Conservation (phyloP, 2,113 vertebrate species). For the Gulo gulo region DNA sequence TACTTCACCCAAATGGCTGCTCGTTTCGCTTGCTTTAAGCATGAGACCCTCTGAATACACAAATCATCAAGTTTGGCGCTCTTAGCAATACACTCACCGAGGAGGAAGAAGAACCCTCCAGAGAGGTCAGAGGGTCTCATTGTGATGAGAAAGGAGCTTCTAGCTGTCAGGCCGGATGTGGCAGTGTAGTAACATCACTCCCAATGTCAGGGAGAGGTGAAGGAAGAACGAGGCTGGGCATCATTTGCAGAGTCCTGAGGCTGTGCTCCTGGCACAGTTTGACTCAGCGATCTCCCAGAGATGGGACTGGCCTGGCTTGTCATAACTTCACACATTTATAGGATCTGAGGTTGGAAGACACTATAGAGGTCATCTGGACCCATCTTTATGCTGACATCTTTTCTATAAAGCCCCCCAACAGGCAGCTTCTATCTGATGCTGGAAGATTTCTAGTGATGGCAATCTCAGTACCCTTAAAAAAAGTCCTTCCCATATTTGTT, state of each 20-base stretch:
- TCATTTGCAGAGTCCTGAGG: background rate
- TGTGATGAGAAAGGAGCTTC: constrained; percentile 25
- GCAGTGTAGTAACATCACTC: accelerated
- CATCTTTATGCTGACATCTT: background rate
- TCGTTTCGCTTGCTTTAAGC: constrained; percentile 4
- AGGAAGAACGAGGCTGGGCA: background rate
- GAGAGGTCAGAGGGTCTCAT: constrained; percentile 16
- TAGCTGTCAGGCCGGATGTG: constrained; percentile 46
- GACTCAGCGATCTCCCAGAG: background rate
- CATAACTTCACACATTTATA: background rate
- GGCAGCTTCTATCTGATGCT: background rate
- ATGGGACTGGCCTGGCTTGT: constrained; percentile 7
- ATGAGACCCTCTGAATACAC: background rate
- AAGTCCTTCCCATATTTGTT: background rate
- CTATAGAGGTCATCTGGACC: background rate
- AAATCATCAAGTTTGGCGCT: constrained; percentile 5
- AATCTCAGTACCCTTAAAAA: background rate
- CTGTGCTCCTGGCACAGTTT: background rate
- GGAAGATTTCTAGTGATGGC: background rate
- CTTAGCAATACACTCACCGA: background rate
- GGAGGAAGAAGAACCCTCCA: background rate
- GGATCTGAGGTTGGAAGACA: background rate
- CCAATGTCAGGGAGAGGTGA: background rate
- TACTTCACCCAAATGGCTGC: background rate
- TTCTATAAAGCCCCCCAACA: background rate